Percentiles rank a stretch among this genome's conserved stretches.
phyloP scores from a whole-genome alignment of 2,888 invertebrate species.

The Criorhina ranunculi region DNA sequence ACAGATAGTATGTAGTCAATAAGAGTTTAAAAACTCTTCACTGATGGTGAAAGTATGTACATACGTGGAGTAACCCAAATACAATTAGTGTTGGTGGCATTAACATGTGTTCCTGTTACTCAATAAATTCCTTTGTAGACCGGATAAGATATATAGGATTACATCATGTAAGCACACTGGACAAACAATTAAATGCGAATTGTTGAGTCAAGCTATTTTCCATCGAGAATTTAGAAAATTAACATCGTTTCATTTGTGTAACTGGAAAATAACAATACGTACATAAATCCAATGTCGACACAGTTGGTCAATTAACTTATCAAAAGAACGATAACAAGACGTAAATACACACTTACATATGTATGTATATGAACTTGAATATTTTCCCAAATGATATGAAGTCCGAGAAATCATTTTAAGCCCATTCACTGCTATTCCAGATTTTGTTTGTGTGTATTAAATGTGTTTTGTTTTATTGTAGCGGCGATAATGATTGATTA shows the following conservation, averaged over 20 bases:
- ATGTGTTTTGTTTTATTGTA: constrained; percentile 6
- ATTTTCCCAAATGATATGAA: constrained; percentile 2
- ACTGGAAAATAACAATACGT: background rate
- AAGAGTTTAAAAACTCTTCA: constrained; percentile 3
- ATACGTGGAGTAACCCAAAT: background rate
- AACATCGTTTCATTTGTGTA: background rate
- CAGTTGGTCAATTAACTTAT: constrained; percentile 16
- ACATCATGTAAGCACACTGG: background rate
- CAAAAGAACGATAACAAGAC: constrained; percentile 6
- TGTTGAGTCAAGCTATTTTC: background rate
- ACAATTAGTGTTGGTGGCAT: background rate
- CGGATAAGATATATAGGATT: background rate
- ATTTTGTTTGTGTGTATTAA: background rate
- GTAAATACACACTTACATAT: background rate
- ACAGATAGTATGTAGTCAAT: constrained; percentile 28
- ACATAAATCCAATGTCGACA: background rate
- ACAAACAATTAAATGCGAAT: background rate
- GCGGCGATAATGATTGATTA: background rate
- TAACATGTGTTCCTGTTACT: background rate
- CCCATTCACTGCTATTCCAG: background rate
- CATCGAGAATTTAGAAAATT: background rate
- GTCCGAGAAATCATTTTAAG: background rate
- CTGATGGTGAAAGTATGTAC: background rate
- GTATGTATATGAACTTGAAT: background rate
- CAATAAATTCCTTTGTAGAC: background rate